Evolutionary conservation across 2,888 invertebrate genomes (phyloP).

Genomic region (Gibbula magus): DNA sequence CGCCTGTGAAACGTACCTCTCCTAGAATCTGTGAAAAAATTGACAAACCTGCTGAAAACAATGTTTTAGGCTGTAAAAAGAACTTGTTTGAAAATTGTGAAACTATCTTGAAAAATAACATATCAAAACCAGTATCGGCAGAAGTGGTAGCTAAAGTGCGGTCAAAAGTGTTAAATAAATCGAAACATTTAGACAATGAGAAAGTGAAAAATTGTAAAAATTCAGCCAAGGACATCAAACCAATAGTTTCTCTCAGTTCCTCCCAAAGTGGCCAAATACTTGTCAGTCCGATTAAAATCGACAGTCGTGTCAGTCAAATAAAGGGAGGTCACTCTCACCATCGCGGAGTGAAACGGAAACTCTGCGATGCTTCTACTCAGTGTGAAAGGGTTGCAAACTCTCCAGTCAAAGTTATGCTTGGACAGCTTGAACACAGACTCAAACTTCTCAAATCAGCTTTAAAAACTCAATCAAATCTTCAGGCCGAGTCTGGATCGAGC

Average conservation of each 20-base stretch:
- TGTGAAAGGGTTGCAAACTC: neutral
- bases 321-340: neutral
- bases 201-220: too few species aligned
- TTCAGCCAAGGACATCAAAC: neutral
- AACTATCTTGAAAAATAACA: neutral
- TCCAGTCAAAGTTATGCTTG: neutral
- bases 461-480: neutral
- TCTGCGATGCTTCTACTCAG: slow-evolving; percentile 1
- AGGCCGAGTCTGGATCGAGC: neutral
- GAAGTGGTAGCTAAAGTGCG: too few species aligned
- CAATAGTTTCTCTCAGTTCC: neutral
- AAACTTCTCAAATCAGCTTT: slow-evolving; percentile 19
- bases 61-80: neutral
- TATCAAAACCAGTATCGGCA: too few species aligned
- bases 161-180: too few species aligned
- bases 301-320: neutral
- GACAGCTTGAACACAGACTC: neutral
- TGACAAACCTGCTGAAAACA: too few species aligned
- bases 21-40: too few species aligned
- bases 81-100: slow-evolving; percentile 14
- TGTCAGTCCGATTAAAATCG: neutral
- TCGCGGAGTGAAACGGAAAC: neutral
- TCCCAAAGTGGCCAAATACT: neutral
- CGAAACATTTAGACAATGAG: too few species aligned
- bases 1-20: too few species aligned